Conservation (phyloP, 2,888 invertebrate genomes). For the Leptopilina syphax region DNA sequence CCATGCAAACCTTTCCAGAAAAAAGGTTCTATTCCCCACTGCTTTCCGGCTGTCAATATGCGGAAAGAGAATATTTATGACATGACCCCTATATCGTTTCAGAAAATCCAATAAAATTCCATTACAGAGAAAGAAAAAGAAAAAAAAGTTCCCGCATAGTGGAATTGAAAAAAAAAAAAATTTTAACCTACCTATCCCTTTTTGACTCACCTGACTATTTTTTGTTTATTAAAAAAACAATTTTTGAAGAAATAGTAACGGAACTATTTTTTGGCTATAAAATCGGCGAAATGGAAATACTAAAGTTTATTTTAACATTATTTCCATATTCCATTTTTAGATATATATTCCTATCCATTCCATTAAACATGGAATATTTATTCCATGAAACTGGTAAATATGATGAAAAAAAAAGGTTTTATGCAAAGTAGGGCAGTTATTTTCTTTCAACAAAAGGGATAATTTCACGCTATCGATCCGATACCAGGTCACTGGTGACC, state of each 20-base stretch:
- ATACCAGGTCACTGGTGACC: background rate
- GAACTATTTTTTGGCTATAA: too few relatives aligned
- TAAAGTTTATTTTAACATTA: too few relatives aligned
- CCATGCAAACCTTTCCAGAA: background rate
- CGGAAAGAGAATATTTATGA: background rate
- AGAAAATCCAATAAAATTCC: background rate
- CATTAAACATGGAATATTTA: background rate
- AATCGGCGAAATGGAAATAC: too few relatives aligned
- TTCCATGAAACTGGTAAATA: background rate
- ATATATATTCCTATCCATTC: too few relatives aligned
- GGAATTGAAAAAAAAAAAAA: background rate
- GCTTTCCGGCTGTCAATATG: background rate
- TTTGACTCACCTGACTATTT: too few relatives aligned
- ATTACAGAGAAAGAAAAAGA: background rate
- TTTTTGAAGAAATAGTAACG: too few relatives aligned
- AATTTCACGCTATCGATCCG: constrained; percentile 3
- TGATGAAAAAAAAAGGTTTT: background rate
- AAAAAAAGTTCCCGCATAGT: background rate
- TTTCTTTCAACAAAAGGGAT: constrained; percentile 21
- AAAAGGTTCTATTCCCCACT: background rate
- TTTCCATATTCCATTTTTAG: too few relatives aligned
- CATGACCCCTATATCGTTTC: background rate
- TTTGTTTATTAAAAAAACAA: too few relatives aligned
- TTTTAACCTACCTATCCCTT: too few relatives aligned
- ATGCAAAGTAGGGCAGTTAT: constrained; percentile 18